Evolutionary conservation across 2,113 vertebrate species (phyloP).

Genomic region (Oostethus manadensis): DNA sequence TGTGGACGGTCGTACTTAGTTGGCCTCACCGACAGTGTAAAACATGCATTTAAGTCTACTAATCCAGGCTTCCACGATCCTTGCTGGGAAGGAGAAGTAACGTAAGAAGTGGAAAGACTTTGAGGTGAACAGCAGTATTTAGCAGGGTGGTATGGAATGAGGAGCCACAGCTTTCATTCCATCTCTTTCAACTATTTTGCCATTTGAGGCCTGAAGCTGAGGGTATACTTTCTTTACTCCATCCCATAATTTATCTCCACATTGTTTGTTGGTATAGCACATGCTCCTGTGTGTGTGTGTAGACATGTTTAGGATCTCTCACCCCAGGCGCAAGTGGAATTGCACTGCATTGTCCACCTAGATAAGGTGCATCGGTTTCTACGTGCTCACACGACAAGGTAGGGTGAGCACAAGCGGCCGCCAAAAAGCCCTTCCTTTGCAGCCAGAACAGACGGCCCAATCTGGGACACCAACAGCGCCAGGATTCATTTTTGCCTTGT

Average conservation of each 20-base stretch:
- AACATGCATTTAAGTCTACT: conserved; percentile 18
- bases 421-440: conserved; percentile 23
- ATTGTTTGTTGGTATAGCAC: conserved; percentile 30
- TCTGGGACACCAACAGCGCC: conserved; percentile 34
- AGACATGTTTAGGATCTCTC: neutral
- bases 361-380: neutral
- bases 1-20: neutral
- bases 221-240: conserved; percentile 32
- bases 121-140: conserved; percentile 15
- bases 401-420: conserved; percentile 1
- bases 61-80: conserved; percentile 18
- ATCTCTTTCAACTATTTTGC: conserved; percentile 51
- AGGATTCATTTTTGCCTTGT: conserved; percentile 46
- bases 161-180: conserved; percentile 31
- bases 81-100: conserved; percentile 14
- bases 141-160: conserved; percentile 25
- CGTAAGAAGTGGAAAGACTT: conserved; percentile 19
- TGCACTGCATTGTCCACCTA: neutral
- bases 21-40: conserved; percentile 4
- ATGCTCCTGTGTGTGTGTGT: no score
- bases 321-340: neutral
- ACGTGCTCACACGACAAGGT: neutral
- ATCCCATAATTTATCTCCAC: conserved; percentile 50
- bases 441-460: conserved; percentile 28
- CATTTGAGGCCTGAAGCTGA: conserved; percentile 43